Evolutionary conservation across 2,797 vertebrate species (phyloP), one percentile per base, ranked within the genome.

Genomic region (Myotis myotis): DNA sequence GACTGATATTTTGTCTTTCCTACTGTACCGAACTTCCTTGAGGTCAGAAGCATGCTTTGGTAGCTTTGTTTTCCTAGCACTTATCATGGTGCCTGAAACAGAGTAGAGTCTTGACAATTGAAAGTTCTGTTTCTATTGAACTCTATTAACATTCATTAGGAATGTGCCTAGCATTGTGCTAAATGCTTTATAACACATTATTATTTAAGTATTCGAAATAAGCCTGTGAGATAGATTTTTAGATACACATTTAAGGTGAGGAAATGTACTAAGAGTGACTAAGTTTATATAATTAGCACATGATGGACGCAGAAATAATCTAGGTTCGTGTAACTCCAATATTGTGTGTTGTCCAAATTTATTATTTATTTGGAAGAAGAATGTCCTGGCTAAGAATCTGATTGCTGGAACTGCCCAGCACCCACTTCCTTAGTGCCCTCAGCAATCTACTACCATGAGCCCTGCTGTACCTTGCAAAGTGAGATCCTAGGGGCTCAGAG

Each of bases 1-100:
- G 71, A 89, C 57, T 8, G 74, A 75, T 72, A 75, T 64, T 95
- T 93, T 89, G 60, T 84, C 47, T 93, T 90, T 36, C 36, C 30
- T 47, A 60, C 28, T 82, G 28, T 19, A 51, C 51, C 25, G 2
- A 90, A 87, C 85, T 57, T 80, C 41, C 74, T 89, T 91, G 72
- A 94, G 44, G 28, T 81, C 76, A 60, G 57, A 74, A 62, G 38
- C 68, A 28, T 36, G 33, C 75, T 89, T 96, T 85, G 74, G 66
- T 79, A 75, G 44, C 76, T 91, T 85, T 71, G 72, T 83, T 81
- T 92, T 88, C 75, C 19, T 71, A 72, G 19, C 15, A 38, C 41
- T 83, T 76, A 51, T 79, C 51, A 55, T 16, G 12, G 57, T 68
- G 6, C 36, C 78, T 96, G 49, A 81, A 90, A 89, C 22, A 79